Percentiles rank a stretch among this genome's conserved stretches.
These are phyloP conservation scores for Lophura nycthemera DNA, from an alignment of 2,113 vertebrate species.

Conservation along the genomic window DNA sequence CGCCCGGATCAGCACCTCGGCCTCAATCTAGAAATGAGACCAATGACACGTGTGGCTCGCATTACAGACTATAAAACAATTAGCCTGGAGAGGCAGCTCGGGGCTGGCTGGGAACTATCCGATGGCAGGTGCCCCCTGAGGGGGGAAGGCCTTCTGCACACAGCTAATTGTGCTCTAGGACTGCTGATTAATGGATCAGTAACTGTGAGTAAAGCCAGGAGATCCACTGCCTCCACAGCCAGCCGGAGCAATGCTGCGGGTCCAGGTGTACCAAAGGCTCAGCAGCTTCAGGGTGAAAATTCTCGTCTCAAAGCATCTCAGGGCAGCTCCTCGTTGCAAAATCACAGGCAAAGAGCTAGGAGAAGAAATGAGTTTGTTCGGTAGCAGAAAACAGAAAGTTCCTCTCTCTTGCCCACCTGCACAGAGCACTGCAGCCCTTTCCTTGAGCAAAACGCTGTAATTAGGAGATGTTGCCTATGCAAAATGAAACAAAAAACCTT, in stretches of 20 bases:
- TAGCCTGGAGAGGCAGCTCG: not conserved
- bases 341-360: accelerated
- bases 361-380: not conserved
- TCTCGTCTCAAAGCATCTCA: not conserved
- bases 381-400: not conserved
- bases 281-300: not conserved
- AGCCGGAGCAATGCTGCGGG: no score
- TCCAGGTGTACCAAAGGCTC: not conserved
- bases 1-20: slow-evolving; percentile 30
- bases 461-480: not conserved
- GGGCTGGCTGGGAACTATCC: not conserved
- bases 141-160: accelerated
- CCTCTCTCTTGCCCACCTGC: not conserved
- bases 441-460: not conserved
- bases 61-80: not conserved
- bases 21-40: slow-evolving; percentile 39
- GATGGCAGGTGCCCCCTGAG: not conserved
- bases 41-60: not conserved
- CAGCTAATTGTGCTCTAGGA: accelerated
- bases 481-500: not conserved
- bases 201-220: accelerated
- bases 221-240: not conserved
- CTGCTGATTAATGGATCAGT: accelerated
- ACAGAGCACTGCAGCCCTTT: not conserved
- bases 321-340: not conserved